Percentiles rank a stretch among this genome's conserved stretches.
phyloP scores from a whole-genome alignment of 2,113 vertebrate species.

The Aptenodytes forsteri region DNA sequence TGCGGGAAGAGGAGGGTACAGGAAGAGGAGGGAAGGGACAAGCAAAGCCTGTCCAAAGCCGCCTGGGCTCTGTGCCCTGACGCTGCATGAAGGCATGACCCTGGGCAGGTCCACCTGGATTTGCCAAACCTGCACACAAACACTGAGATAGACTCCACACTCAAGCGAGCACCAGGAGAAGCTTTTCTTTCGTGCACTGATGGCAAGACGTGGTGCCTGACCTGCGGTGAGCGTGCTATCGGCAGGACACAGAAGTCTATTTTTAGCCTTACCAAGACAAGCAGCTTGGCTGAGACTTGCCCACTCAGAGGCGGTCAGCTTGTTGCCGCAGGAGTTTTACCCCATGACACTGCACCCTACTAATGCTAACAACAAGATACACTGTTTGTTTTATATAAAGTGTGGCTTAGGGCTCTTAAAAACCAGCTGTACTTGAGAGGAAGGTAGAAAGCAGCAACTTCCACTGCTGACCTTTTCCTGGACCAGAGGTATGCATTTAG shows the following conservation, averaged over 20 bases:
- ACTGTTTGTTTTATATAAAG: accelerated
- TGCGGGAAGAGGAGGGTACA: too few relatives aligned
- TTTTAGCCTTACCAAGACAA: too few relatives aligned
- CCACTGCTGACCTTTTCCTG: not conserved
- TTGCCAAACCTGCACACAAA: accelerated
- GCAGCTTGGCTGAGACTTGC: not conserved
- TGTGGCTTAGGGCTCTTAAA: not conserved
- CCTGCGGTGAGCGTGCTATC: accelerated
- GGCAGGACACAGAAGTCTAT: accelerated
- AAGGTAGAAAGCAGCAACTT: not conserved
- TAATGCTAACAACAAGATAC: accelerated
- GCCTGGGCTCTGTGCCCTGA: accelerated
- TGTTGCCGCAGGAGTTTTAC: accelerated
- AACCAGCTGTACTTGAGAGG: not conserved
- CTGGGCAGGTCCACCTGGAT: not conserved
- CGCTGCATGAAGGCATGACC: accelerated
- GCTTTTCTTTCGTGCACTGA: accelerated
- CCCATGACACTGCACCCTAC: accelerated
- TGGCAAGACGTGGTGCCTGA: accelerated
- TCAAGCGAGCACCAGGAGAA: accelerated
- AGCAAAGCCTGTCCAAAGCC: not conserved
- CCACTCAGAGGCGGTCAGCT: accelerated
- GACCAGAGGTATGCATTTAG: not conserved
- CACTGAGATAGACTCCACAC: accelerated
- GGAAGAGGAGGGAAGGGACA: not conserved